phyloP scores from a whole-genome alignment of 2,113 vertebrate genomes.

The Corythoichthys intestinalis region DNA sequence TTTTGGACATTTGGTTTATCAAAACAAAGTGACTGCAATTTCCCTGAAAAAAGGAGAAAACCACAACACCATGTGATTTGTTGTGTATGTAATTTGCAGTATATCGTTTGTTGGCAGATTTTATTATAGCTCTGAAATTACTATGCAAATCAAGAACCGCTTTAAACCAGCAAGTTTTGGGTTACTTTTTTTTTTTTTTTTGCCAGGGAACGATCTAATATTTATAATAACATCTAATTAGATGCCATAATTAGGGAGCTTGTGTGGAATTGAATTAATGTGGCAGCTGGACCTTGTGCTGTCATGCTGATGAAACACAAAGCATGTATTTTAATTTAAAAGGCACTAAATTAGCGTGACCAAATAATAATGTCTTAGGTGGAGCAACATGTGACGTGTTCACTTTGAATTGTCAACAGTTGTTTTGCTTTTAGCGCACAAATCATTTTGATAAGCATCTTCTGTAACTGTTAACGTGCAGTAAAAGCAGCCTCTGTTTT shows the following conservation, averaged over 20 bases:
- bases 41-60: neutral
- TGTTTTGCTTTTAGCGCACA: neutral
- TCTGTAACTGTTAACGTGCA: neutral
- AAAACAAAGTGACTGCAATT: neutral
- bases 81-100: neutral
- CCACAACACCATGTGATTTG: neutral
- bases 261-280: slow-evolving; percentile 64
- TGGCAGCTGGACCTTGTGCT: slow-evolving; percentile 52
- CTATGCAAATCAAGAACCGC: slow-evolving; percentile 46
- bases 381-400: neutral
- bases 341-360: slow-evolving; percentile 21
- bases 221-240: slow-evolving; percentile 62
- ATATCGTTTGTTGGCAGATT: neutral
- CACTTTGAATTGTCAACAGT: neutral
- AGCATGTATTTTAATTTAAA: neutral
- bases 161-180: slow-evolving; percentile 38
- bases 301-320: slow-evolving; percentile 7
- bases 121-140: neutral
- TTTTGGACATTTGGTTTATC: neutral
- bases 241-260: slow-evolving; percentile 62
- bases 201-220: slow-evolving; percentile 54
- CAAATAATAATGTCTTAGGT: slow-evolving; percentile 21
- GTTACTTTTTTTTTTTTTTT: slow-evolving; percentile 10
- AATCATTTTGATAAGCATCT: neutral
- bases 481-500: neutral